Percentiles rank a stretch among this genome's conserved stretches.
phyloP scores from a whole-genome alignment of 2,113 vertebrate species.

The Hemicordylus capensis region DNA sequence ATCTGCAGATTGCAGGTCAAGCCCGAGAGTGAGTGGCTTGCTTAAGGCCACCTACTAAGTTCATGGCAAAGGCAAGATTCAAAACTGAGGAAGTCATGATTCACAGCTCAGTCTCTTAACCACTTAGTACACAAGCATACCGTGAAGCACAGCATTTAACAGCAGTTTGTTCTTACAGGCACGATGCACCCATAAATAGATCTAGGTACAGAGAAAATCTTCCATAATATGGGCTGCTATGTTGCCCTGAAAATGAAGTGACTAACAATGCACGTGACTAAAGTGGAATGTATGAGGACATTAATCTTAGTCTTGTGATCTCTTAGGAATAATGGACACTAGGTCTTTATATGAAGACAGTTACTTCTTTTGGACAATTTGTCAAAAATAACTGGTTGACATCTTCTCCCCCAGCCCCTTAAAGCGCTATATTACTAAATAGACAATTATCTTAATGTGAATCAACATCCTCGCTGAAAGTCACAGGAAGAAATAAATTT shows the following conservation, averaged over 20 bases:
- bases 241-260: constrained; percentile 2
- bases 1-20: no score
- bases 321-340: constrained; percentile 4
- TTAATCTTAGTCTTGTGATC: constrained; percentile 48
- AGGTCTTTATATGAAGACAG: constrained; percentile 1
- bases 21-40: no score
- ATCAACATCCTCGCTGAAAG: neutral
- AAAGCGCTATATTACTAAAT: constrained; percentile 35
- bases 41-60: no score
- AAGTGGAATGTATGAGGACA: neutral
- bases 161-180: neutral
- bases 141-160: neutral
- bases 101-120: no score
- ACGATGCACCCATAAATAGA: neutral
- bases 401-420: neutral
- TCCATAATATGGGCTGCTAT: constrained; percentile 24
- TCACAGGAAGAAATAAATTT: neutral
- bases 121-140: no score
- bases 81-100: no score
- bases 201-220: constrained; percentile 15
- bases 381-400: constrained; percentile 19
- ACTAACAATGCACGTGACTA: constrained; percentile 15
- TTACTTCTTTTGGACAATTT: constrained; percentile 31
- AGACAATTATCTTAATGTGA: neutral
- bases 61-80: no score